phyloP scores from a whole-genome alignment of 1,140 invertebrate species.

The Drosophila kikkawai region DNA sequence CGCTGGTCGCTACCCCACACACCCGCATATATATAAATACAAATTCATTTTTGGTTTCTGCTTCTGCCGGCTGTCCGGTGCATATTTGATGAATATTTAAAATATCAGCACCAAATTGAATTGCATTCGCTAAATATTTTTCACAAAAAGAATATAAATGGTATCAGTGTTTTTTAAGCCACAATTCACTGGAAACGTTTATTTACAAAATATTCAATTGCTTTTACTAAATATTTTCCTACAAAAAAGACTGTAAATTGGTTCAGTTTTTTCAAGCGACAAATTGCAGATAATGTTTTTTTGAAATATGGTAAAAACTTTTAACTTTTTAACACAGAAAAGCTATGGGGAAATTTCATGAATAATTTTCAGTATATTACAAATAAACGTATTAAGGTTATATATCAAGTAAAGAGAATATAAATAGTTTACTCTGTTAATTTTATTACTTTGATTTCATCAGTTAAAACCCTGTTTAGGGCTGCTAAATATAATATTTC shows the following conservation, averaged over 20 bases:
- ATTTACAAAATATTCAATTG: conserved; percentile 7
- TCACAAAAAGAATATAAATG: conserved; percentile 8
- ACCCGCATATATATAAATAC: conserved; percentile 5
- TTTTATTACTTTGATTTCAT: too few relatives aligned
- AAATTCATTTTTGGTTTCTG: conserved; percentile 40
- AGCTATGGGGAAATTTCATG: not conserved
- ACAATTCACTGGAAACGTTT: conserved; percentile 1
- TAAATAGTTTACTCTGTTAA: not conserved
- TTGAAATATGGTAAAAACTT: not conserved
- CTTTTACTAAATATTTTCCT: not conserved
- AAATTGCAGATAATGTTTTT: not conserved
- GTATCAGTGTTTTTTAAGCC: not conserved
- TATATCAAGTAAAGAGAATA: not conserved
- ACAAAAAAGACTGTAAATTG: not conserved
- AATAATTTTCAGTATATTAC: conserved; percentile 5
- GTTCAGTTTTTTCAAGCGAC: not conserved
- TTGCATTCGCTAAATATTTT: conserved; percentile 25
- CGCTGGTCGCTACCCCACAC: not conserved
- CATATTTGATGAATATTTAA: conserved; percentile 55
- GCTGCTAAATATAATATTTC: conserved; percentile 34
- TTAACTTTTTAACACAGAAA: conserved; percentile 8
- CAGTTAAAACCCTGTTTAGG: conserved; percentile 12
- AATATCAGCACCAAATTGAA: conserved; percentile 45
- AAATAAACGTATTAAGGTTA: not conserved
- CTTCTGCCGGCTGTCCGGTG: conserved; percentile 33